Base-by-base conservation (phyloP, 2,113 vertebrate species). In the Nymphicus hollandicus region DNA sequence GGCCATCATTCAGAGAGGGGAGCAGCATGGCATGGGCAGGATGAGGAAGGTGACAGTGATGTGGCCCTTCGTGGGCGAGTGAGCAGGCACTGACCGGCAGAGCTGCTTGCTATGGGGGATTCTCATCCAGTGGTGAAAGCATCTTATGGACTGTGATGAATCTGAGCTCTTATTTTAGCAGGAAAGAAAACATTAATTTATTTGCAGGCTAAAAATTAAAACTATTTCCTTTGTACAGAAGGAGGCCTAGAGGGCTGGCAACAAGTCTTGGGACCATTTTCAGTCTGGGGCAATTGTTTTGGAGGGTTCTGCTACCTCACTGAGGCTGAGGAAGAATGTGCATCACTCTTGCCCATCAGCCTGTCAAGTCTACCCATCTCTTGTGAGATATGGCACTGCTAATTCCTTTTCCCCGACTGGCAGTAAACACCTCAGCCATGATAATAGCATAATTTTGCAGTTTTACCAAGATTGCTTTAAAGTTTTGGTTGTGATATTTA, bases 21-120 rank as follows among this genome's bases (percentile, higher is more conserved):
- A 87, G 52, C 58, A 81, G 39, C 0, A 9, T 72, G 70, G 49
- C 0, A 4, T 64, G 79, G 55, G 50, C 0, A 0, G 66, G n/a
- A 91, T 55, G 71, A 86, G 19, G 63, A 77, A 58, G 88, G 87
- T 5, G 25, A 39, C 71, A 50, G 74, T 86, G 87, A 86, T 70
- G 84, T 83, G 84, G 41, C 53, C 14, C 22, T 5, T 20, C 24
- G 28, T 50, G n/a, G n/a, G 27, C 1, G 9, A 31, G 16, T 37
- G 68, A 86, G 74, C 70, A 70, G 65, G 41, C 79, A 44, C 52
- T 84, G 83, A 41, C 61, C 66, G 72, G 73, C 77, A 81, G 50
- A 81, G 39, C 33, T 6, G 6, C 66, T 86, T 56, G 43, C n/a
- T n/a, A 4, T 1, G 18, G n/a, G 49, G 43, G 37, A 29, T 39